A percentile compares a stretch with the other conserved stretches of the same genome.
These are phyloP conservation scores for Polyommatus iphigenia DNA, from an alignment of 2,888 invertebrate species.

Conservation along the genomic window DNA sequence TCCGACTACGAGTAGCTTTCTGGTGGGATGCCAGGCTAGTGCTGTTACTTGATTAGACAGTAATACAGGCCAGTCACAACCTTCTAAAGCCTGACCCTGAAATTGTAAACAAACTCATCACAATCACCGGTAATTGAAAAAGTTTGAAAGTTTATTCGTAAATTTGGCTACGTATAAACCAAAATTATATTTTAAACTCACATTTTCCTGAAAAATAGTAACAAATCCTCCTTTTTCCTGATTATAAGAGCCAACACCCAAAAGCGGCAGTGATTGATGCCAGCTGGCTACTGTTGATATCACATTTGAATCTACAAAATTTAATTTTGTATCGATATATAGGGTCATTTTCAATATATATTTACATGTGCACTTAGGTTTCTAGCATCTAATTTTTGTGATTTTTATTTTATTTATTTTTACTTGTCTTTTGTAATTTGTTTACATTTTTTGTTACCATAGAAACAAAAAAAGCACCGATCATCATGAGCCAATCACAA, in stretches of 20 bases:
- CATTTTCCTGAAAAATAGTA: constrained; percentile 92
- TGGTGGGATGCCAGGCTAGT: constrained; percentile 93
- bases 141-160: background rate
- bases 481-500: background rate
- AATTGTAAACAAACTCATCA: constrained; percentile 36
- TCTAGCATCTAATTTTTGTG: background rate
- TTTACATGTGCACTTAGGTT: background rate
- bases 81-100: constrained; percentile 87
- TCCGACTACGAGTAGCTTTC: constrained; percentile 89
- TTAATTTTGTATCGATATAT: constrained; percentile 91
- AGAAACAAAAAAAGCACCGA: background rate
- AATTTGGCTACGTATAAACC: constrained; percentile 3
- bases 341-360: constrained; percentile 84
- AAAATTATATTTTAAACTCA: constrained; percentile 59
- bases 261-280: constrained; percentile 89
- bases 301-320: constrained; percentile 86
- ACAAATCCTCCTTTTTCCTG: constrained; percentile 94
- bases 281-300: constrained; percentile 90
- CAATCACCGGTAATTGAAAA: background rate
- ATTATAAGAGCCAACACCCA: constrained; percentile 92
- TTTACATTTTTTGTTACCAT: constrained; percentile 28
- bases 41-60: constrained; percentile 89
- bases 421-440: too few species aligned
- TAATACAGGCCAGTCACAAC: constrained; percentile 87
- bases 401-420: too few species aligned